These are phyloP conservation scores for Holacanthella duospinosa DNA, from an alignment of 2,888 invertebrate genomes.

Conservation along the genomic window DNA sequence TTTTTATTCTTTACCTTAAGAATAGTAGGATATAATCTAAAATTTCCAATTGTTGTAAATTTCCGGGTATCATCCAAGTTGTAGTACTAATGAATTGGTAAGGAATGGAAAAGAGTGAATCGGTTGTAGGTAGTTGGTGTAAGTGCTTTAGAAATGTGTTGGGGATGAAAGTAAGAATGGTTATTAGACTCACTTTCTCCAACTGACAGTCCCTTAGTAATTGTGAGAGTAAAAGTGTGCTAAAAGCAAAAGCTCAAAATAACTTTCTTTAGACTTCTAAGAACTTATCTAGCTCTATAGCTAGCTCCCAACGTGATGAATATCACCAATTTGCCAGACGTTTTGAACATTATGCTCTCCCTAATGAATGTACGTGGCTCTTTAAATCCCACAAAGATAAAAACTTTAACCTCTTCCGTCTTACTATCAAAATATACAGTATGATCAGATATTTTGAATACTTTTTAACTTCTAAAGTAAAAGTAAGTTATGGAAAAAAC, in stretches of 20 bases:
- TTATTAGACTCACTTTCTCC: no score
- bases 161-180: no score
- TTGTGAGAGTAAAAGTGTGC: no score
- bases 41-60: no score
- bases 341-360: conserved; percentile 9
- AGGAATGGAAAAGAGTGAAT: no score
- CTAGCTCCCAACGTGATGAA: conserved; percentile 4
- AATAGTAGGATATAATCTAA: no score
- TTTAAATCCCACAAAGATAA: conserved; percentile 6
- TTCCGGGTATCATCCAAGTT: no score
- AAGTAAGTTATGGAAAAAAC: neutral
- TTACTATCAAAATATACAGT: neutral
- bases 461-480: neutral
- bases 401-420: conserved; percentile 8
- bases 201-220: no score
- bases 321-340: conserved; percentile 12
- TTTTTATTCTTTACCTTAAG: no score
- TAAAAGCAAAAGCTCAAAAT: neutral
- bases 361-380: conserved; percentile 9
- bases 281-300: neutral
- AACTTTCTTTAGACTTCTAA: neutral
- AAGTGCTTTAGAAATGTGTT: no score
- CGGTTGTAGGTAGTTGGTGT: no score
- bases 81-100: no score
- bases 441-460: neutral